Conservation (phyloP, 2,888 invertebrate species). For the Leptinotarsa juncta region DNA sequence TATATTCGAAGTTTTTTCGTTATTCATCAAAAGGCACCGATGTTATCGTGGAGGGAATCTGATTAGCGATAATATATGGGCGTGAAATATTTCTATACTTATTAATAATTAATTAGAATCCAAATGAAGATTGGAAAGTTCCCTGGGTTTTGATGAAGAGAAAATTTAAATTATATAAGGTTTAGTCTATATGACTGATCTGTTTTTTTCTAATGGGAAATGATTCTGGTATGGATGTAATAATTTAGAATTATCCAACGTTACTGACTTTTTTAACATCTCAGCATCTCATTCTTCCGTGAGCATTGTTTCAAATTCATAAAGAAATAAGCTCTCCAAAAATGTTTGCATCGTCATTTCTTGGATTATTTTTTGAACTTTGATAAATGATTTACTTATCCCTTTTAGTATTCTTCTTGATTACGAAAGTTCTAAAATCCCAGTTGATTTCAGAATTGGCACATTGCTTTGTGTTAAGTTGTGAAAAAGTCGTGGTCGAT, state of each 20-base stretch:
- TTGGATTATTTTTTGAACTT: too few relatives aligned
- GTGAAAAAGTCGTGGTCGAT: too few relatives aligned
- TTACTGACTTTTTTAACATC: not conserved
- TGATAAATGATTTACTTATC: too few relatives aligned
- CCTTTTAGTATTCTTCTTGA: too few relatives aligned
- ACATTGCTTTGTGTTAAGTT: too few relatives aligned
- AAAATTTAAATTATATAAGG: conserved; percentile 12
- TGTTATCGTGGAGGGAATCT: conserved; percentile 21
- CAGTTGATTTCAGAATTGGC: too few relatives aligned
- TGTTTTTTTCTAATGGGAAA: not conserved
- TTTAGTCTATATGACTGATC: not conserved
- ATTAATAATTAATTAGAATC: conserved; percentile 14
- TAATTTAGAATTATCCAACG: not conserved
- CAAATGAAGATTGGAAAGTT: conserved; percentile 5
- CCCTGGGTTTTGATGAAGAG: not conserved
- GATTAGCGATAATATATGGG: conserved; percentile 25
- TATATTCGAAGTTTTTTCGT: not conserved
- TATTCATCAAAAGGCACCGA: conserved; percentile 2
- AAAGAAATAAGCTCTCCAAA: too few relatives aligned
- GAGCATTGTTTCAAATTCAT: too few relatives aligned
- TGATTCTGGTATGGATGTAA: not conserved
- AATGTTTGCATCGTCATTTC: too few relatives aligned
- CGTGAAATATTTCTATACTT: conserved; percentile 17
- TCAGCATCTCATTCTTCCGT: too few relatives aligned
- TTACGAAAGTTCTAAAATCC: too few relatives aligned